Conservation (phyloP, 1,140 invertebrate species). For the Diabrotica virgifera region DNA sequence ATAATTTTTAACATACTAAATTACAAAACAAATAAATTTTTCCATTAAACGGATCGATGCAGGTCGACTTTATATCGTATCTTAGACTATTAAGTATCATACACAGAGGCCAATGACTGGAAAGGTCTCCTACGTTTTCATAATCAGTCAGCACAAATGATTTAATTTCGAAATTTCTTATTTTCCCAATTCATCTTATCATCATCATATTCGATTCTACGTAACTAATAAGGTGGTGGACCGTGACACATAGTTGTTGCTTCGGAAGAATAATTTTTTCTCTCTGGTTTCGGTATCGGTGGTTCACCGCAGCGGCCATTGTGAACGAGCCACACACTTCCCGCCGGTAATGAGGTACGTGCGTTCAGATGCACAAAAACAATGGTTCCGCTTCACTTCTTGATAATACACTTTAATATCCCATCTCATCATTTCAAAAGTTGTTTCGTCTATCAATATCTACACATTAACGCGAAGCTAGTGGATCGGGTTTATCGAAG, state of each 20-base stretch:
- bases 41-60: too few relatives aligned
- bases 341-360: conserved; percentile 34
- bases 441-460: conserved; percentile 6
- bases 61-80: too few relatives aligned
- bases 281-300: conserved; percentile 11
- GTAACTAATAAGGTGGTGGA: conserved; percentile 21
- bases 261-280: conserved; percentile 13
- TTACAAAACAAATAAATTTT: too few relatives aligned
- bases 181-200: not conserved
- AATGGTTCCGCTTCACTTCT: conserved; percentile 19
- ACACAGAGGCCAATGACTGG: too few relatives aligned
- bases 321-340: conserved; percentile 34
- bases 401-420: not conserved
- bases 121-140: too few relatives aligned
- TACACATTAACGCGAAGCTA: not conserved
- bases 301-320: conserved; percentile 25
- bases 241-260: conserved; percentile 13
- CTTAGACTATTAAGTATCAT: too few relatives aligned
- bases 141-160: too few relatives aligned
- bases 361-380: conserved; percentile 25
- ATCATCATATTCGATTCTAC: not conserved
- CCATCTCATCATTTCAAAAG: conserved; percentile 6
- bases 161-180: not conserved
- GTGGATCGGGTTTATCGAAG: not conserved
- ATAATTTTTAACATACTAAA: too few relatives aligned